Percentiles rank a stretch among this genome's conserved stretches.
These are phyloP conservation scores for Melanotaenia pygmaea DNA, from an alignment of 2,797 vertebrate species.

Conservation along the genomic window DNA sequence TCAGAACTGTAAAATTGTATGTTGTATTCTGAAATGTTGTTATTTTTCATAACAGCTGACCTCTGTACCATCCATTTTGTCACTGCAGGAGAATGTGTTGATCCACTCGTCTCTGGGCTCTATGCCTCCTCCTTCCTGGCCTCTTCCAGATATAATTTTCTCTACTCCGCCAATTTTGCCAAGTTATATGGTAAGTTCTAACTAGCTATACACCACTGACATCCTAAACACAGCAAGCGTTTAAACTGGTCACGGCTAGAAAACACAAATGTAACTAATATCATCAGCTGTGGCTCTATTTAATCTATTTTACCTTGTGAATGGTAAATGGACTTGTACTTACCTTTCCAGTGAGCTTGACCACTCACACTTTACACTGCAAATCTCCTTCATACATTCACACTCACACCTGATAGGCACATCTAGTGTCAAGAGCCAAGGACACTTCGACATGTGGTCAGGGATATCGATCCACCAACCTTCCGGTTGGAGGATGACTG, in stretches of 20 bases:
- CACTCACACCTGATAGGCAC: too few relatives aligned
- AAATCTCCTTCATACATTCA: too few relatives aligned
- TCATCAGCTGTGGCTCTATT: not conserved
- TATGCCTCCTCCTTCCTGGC: slow-evolving; percentile 92
- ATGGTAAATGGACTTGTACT: too few relatives aligned
- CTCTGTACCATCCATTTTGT: slow-evolving; percentile 22
- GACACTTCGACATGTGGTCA: too few relatives aligned
- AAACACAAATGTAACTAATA: not conserved
- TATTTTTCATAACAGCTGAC: not conserved
- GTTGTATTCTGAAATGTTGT: slow-evolving; percentile 1
- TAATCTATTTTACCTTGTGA: not conserved
- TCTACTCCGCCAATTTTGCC: slow-evolving; percentile 92
- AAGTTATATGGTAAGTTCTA: slow-evolving; percentile 91
- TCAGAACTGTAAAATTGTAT: slow-evolving; percentile 1
- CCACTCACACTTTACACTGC: too few relatives aligned
- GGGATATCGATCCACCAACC: too few relatives aligned
- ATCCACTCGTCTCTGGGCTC: slow-evolving; percentile 90
- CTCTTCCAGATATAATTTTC: slow-evolving; percentile 93
- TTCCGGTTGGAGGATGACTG: too few relatives aligned
- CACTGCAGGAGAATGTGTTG: slow-evolving; percentile 81
- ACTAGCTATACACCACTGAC: not conserved
- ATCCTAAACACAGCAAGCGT: not conserved
- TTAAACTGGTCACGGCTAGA: not conserved
- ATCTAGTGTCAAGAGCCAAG: too few relatives aligned
- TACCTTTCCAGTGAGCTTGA: too few relatives aligned